These are phyloP conservation scores for Pristiophorus japonicus DNA, from an alignment of 2,113 vertebrate genomes.

Conservation along the genomic window DNA sequence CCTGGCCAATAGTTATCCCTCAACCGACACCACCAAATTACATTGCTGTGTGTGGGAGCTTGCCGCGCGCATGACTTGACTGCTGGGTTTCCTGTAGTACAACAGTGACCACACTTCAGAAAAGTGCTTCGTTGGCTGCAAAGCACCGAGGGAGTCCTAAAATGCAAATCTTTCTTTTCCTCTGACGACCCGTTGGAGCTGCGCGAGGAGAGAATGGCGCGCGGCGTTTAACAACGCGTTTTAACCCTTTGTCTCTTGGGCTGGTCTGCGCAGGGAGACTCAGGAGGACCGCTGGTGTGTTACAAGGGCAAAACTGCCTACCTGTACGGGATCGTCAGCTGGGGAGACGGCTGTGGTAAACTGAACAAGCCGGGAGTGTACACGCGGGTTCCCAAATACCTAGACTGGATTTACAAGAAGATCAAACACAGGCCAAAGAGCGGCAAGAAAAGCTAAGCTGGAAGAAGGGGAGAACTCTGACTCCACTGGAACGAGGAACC, in stretches of 20 bases:
- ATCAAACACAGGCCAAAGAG: constrained; percentile 46
- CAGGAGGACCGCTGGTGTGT: constrained; percentile 81
- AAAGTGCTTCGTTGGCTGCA: too few species aligned
- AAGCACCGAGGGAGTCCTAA: too few species aligned
- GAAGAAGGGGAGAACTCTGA: background rate
- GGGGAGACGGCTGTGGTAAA: constrained; percentile 80
- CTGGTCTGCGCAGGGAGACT: constrained; percentile 72
- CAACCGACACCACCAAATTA: too few species aligned
- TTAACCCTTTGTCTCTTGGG: background rate
- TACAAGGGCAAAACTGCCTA: constrained; percentile 63
- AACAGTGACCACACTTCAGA: too few species aligned
- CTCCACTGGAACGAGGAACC: too few species aligned
- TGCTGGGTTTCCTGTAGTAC: too few species aligned
- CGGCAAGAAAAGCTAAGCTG: background rate
- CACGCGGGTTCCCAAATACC: constrained; percentile 74
- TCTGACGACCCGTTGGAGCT: too few species aligned
- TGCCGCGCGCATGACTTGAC: too few species aligned
- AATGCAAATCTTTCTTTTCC: too few species aligned
- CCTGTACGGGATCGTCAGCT: constrained; percentile 85
- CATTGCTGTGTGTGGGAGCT: too few species aligned
- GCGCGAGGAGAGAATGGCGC: too few species aligned
- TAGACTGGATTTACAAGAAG: constrained; percentile 77
- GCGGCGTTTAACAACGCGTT: background rate
- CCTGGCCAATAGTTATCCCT: too few species aligned
- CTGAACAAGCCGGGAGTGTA: constrained; percentile 80